Evolutionary conservation across 2,888 invertebrate species (phyloP).

Genomic region (Dicyrtomina minuta): DNA sequence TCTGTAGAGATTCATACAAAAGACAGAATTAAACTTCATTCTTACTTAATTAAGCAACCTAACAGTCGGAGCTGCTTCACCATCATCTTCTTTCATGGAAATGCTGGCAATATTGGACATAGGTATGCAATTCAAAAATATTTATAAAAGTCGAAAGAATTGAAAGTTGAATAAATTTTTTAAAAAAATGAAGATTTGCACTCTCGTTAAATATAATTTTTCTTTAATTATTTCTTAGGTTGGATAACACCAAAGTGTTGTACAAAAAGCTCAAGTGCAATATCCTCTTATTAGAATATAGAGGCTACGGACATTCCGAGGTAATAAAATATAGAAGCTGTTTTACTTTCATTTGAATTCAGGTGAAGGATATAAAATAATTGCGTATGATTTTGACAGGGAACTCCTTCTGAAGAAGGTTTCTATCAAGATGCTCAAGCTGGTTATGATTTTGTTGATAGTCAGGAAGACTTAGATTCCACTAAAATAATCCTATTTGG

Average conservation of each 20-base stretch:
- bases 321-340: slow-evolving; percentile 25
- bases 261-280: slow-evolving; percentile 81
- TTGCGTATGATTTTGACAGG: slow-evolving; percentile 60
- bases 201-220: background rate
- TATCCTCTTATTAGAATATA: slow-evolving; percentile 88
- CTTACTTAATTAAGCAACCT: slow-evolving; percentile 77
- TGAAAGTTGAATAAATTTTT: slow-evolving; percentile 41
- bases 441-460: slow-evolving; percentile 79
- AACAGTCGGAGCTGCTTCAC: slow-evolving; percentile 74
- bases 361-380: background rate
- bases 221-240: slow-evolving; percentile 58
- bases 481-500: slow-evolving; percentile 86
- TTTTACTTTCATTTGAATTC: background rate
- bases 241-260: slow-evolving; percentile 84
- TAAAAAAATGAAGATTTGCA: background rate
- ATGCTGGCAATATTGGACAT: slow-evolving; percentile 96
- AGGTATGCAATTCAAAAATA: too few species aligned
- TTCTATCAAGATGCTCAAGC: slow-evolving; percentile 84
- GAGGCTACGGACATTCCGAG: slow-evolving; percentile 85
- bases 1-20: slow-evolving; percentile 72
- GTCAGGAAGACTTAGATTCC: slow-evolving; percentile 79
- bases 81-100: slow-evolving; percentile 88
- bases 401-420: slow-evolving; percentile 82
- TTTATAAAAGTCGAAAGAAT: too few species aligned
- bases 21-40: slow-evolving; percentile 76